These are phyloP conservation scores for Clarias magur DNA, from an alignment of 2,113 vertebrate species.

Conservation along the genomic window DNA sequence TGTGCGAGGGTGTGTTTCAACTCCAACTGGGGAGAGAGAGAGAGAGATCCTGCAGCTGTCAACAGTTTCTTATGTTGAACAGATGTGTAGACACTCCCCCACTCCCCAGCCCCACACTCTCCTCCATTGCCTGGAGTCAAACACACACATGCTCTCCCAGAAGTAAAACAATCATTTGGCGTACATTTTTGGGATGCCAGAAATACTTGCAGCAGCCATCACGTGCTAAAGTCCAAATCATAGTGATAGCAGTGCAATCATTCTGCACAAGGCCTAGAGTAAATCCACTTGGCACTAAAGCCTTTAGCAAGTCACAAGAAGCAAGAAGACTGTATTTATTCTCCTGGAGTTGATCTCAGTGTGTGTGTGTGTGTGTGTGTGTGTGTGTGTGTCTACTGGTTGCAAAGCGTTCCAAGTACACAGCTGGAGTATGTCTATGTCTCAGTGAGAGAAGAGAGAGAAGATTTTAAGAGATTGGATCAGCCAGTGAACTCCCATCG, in stretches of 20 bases:
- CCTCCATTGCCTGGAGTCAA: conserved; percentile 66
- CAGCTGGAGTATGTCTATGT: conserved; percentile 48
- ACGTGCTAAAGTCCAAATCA: conserved; percentile 57
- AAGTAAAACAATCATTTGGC: conserved; percentile 75
- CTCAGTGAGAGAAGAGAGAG: conserved; percentile 58
- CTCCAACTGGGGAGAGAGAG: conserved; percentile 58
- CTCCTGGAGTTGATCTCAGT: conserved; percentile 59
- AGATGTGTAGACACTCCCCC: conserved; percentile 78
- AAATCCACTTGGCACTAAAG: conserved; percentile 24
- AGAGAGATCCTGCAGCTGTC: conserved; percentile 65
- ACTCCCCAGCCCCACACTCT: conserved; percentile 65
- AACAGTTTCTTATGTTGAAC: conserved; percentile 79
- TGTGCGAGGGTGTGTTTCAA: conserved; percentile 48
- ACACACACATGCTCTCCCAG: conserved; percentile 44
- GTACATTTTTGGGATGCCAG: conserved; percentile 73
- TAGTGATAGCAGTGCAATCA: conserved; percentile 51
- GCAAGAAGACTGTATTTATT: conserved; percentile 41
- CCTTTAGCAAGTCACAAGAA: conserved; percentile 40
- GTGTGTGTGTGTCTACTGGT: conserved; percentile 37
- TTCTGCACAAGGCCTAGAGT: conserved; percentile 46
- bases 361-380: conserved; percentile 9
- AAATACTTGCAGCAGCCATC: conserved; percentile 62
- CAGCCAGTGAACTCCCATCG: conserved; percentile 58
- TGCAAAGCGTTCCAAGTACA: conserved; percentile 43
- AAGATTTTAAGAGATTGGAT: conserved; percentile 66